Evolutionary conservation across 2,888 invertebrate genomes (phyloP), one percentile per base, ranked within the genome.

Genomic region (Trichopria drosophilae): DNA sequence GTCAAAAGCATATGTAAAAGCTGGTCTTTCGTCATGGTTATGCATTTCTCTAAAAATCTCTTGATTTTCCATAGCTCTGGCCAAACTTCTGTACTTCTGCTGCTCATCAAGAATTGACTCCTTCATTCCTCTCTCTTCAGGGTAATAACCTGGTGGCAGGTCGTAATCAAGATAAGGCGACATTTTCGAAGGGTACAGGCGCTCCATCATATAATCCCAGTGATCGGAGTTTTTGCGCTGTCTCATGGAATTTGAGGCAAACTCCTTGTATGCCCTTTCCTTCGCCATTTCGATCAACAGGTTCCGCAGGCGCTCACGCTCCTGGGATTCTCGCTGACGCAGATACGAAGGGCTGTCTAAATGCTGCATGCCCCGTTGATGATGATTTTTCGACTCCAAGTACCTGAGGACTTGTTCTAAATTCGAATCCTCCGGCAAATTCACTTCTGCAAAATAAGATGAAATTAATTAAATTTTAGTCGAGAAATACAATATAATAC

Each of bases 1-100:
- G 29, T 61, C 59, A 44, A 73, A 73, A n/a, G 55, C 56, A 51
- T 62, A 76, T 6, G 69, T 72, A 51, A 75, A 75, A 44, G 64
- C 61, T 4, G 68, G 65, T 34, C 53, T 39, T 26, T 60, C 54
- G 24, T 53, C 50, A 6, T 45, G 44, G 6, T 54, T 51, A 41
- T 41, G 45, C 16, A 43, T 34, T 32, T 56, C 48, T n/a, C n/a
- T n/a, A n/a, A n/a, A n/a, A n/a, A n/a, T n/a, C 7, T 55, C 37
- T 6, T 19, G n/a, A 16, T 15, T 42, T 40, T 52, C 50, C 6
- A 35, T 40, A 5, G 39, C 31, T 13, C 26, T 26, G 4, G 42
- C 18, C 16, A 36, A 40, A 3, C 54, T 43, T 3, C 26, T 19
- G 10, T 46, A 55, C 22, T 40, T 55, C 24, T 51, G 51, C 10